Conservation (phyloP, 1,140 invertebrate species). For the Tenebrio molitor region DNA sequence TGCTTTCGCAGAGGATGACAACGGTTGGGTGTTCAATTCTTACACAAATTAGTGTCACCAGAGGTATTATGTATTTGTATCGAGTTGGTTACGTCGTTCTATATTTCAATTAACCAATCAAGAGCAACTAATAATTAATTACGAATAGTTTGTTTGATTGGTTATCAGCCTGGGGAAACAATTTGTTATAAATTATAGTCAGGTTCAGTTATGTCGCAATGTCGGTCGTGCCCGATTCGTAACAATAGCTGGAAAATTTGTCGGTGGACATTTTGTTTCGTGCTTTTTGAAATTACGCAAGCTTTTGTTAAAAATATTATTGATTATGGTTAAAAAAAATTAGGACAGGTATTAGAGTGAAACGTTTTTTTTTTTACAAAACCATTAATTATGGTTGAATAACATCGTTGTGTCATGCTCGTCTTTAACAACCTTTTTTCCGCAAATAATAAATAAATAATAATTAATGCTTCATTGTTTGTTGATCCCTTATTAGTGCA, state of each 20-base stretch:
- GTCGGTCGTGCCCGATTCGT: not conserved
- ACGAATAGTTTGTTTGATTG: not conserved
- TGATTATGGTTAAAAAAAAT: not conserved
- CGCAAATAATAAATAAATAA: not conserved
- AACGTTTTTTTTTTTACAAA: slow-evolving; percentile 9
- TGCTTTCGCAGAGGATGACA: no score
- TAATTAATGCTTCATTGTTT: not conserved
- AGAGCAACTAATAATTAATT: slow-evolving; percentile 32
- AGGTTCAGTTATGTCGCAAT: slow-evolving; percentile 18
- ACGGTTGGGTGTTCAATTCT: no score
- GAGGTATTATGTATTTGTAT: not conserved
- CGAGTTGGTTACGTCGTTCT: slow-evolving; percentile 1
- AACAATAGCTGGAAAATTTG: slow-evolving; percentile 25
- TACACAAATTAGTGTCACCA: no score
- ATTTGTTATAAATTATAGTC: slow-evolving; percentile 24
- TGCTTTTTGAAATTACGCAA: slow-evolving; percentile 3
- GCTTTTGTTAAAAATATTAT: slow-evolving; percentile 9
- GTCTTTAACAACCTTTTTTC: slow-evolving; percentile 2
- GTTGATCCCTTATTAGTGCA: slow-evolving; percentile 14
- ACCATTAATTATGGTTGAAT: slow-evolving; percentile 17
- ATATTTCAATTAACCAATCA: slow-evolving; percentile 37
- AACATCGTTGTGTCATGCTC: not conserved
- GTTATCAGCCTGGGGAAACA: not conserved
- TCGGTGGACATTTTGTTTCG: not conserved
- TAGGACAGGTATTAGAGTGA: not conserved